These are phyloP conservation scores for Antedon bifida DNA, from an alignment of 35 echinoderm and acorn worm genomes.

Conservation along the genomic window DNA sequence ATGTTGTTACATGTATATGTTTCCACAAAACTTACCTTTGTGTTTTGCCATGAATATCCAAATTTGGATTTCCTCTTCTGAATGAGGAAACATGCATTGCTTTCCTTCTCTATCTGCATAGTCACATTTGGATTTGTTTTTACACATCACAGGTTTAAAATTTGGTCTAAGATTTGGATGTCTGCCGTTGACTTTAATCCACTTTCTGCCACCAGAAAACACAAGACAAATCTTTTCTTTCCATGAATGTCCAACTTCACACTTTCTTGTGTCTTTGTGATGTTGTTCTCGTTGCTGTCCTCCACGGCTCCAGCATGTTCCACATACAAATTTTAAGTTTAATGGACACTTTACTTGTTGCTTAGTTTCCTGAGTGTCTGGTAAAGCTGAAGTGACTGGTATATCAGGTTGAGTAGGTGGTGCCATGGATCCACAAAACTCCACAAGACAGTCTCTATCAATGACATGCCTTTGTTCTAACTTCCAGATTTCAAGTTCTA, in stretches of 20 bases:
- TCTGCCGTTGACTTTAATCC: slow-evolving; percentile 31
- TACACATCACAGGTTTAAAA: slow-evolving; percentile 38
- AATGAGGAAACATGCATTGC: slow-evolving; percentile 69
- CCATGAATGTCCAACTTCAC: not conserved
- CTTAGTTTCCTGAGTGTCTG: no score
- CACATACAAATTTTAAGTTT: slow-evolving; percentile 21
- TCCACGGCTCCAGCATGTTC: slow-evolving; percentile 27
- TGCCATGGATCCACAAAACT: not conserved
- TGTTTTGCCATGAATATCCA: slow-evolving; percentile 63
- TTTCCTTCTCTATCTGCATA: slow-evolving; percentile 23
- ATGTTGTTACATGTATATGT: no score
- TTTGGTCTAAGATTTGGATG: slow-evolving; percentile 37
- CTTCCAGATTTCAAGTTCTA: slow-evolving; percentile 58
- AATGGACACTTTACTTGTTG: no score
- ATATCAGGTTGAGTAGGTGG: no score
- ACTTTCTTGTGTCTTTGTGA: not conserved
- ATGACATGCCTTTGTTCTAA: not conserved
- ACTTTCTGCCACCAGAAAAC: slow-evolving; percentile 1
- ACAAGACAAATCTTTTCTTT: slow-evolving; percentile 25
- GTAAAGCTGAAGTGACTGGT: no score
- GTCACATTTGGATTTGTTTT: slow-evolving; percentile 18
- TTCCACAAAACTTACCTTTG: slow-evolving; percentile 59
- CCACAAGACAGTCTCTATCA: not conserved
- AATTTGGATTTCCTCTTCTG: slow-evolving; percentile 33
- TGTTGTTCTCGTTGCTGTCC: not conserved